phyloP scores from a whole-genome alignment of 1,140 invertebrate genomes.

The Dendroctonus valens region DNA sequence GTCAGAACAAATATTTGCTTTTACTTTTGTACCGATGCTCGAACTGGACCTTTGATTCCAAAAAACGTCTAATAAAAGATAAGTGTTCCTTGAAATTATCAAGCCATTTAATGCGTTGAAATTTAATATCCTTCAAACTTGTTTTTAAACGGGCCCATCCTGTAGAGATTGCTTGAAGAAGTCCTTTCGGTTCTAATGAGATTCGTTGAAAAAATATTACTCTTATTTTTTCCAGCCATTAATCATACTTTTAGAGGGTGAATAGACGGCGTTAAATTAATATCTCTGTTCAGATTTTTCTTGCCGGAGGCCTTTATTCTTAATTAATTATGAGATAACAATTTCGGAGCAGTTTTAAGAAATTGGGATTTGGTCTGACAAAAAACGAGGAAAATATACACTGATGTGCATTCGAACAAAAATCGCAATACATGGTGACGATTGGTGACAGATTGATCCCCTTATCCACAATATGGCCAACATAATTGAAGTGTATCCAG shows the following conservation, averaged over 20 bases:
- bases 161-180: too few species aligned
- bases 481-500: slow-evolving; percentile 8
- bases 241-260: slow-evolving; percentile 4
- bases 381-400: too few species aligned
- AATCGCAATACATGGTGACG: too few species aligned
- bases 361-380: background rate
- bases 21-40: too few species aligned
- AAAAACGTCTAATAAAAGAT: too few species aligned
- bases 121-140: too few species aligned
- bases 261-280: slow-evolving; percentile 13
- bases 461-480: slow-evolving; percentile 10
- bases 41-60: too few species aligned
- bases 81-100: too few species aligned
- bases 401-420: too few species aligned
- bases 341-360: slow-evolving; percentile 1
- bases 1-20: slow-evolving; percentile 31
- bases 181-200: background rate
- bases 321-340: slow-evolving; percentile 10
- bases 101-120: too few species aligned
- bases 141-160: too few species aligned
- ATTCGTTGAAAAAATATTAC: background rate
- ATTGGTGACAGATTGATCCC: slow-evolving; percentile 3
- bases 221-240: slow-evolving; percentile 4
- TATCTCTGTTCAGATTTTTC: slow-evolving; percentile 4
- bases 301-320: slow-evolving; percentile 4